Evolutionary conservation across 2,113 vertebrate genomes (phyloP).

Genomic region (Herpailurus yagouaroundi): DNA sequence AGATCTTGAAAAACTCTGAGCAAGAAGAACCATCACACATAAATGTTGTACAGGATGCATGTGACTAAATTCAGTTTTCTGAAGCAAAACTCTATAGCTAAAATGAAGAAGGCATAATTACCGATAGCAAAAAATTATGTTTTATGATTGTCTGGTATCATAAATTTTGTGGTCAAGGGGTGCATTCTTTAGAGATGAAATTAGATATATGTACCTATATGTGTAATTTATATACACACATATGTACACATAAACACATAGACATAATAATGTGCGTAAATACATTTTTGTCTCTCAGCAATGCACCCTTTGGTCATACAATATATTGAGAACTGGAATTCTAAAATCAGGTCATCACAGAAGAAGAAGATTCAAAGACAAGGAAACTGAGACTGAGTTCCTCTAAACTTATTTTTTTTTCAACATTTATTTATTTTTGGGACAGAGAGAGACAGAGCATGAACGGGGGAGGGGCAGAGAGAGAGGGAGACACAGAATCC

Average conservation of each 20-base stretch:
- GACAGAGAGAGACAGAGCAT: no score
- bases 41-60: no score
- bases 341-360: not conserved
- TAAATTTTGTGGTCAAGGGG: not conserved
- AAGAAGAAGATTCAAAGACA: not conserved
- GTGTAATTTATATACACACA: not conserved
- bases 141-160: not conserved
- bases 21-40: fast-evolving
- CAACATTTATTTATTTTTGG: no score
- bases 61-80: not conserved
- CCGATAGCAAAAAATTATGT: not conserved
- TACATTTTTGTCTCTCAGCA: not conserved
- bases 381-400: not conserved
- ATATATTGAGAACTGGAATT: not conserved
- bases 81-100: not conserved
- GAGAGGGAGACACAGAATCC: no score
- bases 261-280: not conserved
- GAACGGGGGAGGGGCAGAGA: no score
- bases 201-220: not conserved
- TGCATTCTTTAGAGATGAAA: not conserved
- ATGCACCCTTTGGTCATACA: not conserved
- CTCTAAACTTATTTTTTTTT: not conserved
- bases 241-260: not conserved
- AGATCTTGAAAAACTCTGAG: not conserved
- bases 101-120: not conserved